Evolutionary conservation across 1,140 invertebrate genomes (phyloP).

Genomic region (Lysiphlebus fabarum): DNA sequence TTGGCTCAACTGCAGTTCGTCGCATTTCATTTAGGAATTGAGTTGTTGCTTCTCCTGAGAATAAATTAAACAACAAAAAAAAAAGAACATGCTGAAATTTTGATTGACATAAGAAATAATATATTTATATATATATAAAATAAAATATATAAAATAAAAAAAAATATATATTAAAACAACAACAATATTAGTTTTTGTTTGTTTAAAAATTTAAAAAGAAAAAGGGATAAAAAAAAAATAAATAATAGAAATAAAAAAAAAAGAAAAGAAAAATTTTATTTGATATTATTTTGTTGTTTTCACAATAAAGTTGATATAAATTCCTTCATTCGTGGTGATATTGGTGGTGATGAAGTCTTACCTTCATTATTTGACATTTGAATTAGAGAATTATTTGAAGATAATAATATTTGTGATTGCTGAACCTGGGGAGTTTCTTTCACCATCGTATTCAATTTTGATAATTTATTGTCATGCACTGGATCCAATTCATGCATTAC

Average conservation of each 20-base stretch:
- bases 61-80: conserved; percentile 29
- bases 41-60: conserved; percentile 41
- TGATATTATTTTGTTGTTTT: neutral
- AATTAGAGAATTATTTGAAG: neutral
- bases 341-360: neutral
- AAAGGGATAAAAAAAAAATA: neutral
- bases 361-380: conserved; percentile 19
- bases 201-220: conserved; percentile 11
- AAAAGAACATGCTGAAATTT: too few species aligned
- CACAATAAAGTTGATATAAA: too few species aligned
- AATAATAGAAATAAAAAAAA: neutral
- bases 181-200: conserved; percentile 1
- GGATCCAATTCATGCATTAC: conserved; percentile 22
- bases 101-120: too few species aligned
- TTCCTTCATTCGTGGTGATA: too few species aligned
- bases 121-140: too few species aligned
- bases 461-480: conserved; percentile 29
- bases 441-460: conserved; percentile 23
- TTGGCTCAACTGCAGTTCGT: conserved; percentile 38
- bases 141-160: too few species aligned
- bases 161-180: conserved; percentile 19
- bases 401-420: conserved; percentile 6
- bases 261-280: neutral
- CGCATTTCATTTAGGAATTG: conserved; percentile 51
- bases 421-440: conserved; percentile 21